These are phyloP conservation scores for Glossosoma conforme DNA, from an alignment of 1,140 invertebrate genomes.

Conservation along the genomic window DNA sequence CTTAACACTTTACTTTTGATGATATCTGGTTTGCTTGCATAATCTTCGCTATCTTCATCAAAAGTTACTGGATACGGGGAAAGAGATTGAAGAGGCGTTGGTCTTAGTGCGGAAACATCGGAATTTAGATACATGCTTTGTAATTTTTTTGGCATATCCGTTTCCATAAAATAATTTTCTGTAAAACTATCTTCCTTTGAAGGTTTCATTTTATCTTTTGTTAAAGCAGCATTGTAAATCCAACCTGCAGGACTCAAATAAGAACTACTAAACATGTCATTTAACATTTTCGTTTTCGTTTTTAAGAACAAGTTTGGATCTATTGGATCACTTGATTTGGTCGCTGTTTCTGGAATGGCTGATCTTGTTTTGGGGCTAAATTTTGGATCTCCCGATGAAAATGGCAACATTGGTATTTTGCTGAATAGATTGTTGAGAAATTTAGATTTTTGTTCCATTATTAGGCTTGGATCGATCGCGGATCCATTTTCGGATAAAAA, in stretches of 20 bases:
- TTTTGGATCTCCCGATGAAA: background rate
- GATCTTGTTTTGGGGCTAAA: background rate
- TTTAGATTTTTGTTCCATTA: background rate
- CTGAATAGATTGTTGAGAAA: constrained; percentile 4
- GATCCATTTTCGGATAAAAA: background rate
- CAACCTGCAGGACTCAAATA: background rate
- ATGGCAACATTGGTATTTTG: background rate
- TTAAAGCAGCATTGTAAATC: background rate
- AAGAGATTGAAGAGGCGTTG: background rate
- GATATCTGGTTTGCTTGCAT: background rate
- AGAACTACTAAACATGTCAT: background rate
- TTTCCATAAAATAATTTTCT: background rate
- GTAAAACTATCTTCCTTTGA: background rate
- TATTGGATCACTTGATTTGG: background rate
- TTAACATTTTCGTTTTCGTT: background rate
- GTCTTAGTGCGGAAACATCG: background rate
- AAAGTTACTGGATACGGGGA: background rate
- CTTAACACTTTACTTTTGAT: background rate
- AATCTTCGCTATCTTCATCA: background rate
- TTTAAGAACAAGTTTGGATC: background rate
- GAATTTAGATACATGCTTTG: background rate
- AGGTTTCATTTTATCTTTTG: background rate
- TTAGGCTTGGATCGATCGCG: background rate
- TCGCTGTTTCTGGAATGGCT: background rate
- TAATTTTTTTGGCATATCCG: background rate